Conservation (phyloP, 2,888 invertebrate species). For the Lepidocyrtinus sp. region DNA sequence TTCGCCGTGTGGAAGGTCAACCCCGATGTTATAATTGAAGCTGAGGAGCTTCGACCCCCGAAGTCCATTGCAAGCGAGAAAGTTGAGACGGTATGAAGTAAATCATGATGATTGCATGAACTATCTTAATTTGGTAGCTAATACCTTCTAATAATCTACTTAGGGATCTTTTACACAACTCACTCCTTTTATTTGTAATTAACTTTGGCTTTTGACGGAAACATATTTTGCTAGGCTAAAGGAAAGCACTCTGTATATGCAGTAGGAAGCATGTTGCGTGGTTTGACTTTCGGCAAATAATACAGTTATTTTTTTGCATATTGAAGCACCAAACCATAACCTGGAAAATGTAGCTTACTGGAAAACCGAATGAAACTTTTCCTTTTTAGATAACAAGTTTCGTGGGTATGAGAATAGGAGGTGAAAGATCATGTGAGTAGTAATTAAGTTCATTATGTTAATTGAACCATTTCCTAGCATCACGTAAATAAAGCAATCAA, state of each 20-base stretch:
- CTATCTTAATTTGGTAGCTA: neutral
- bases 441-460: too few relatives aligned
- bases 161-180: neutral
- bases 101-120: neutral
- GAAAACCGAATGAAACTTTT: too few relatives aligned
- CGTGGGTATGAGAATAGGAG: too few relatives aligned
- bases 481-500: too few relatives aligned
- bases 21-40: constrained; percentile 69
- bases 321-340: too few relatives aligned
- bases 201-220: neutral
- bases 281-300: too few relatives aligned
- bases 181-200: neutral
- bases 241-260: neutral
- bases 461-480: too few relatives aligned
- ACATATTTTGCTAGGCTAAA: neutral
- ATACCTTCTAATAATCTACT: neutral
- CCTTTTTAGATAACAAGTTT: too few relatives aligned
- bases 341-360: too few relatives aligned
- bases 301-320: too few relatives aligned
- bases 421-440: too few relatives aligned
- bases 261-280: neutral
- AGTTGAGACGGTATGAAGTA: constrained; percentile 71
- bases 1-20: constrained; percentile 68
- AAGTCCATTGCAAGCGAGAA: constrained; percentile 71
- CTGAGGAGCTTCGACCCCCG: constrained; percentile 70